Base-by-base conservation (phyloP, 2,797 vertebrate genomes). In the Centropyge bicolor region DNA sequence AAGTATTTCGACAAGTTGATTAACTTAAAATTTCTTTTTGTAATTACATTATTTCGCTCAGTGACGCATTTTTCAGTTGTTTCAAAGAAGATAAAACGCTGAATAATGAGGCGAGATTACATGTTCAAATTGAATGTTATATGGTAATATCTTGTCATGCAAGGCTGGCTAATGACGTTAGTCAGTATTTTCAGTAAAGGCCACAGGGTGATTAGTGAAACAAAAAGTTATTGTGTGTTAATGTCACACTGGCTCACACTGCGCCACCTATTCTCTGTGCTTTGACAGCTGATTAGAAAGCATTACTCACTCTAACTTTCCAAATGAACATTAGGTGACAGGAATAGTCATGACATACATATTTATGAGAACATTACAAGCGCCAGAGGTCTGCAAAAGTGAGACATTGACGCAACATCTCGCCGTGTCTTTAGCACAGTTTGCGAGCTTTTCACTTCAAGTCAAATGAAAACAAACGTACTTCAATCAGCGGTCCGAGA, bases 361-460 rank as follows among this genome's bases (percentile, higher is more conserved):
- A 92, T 92, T 90, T 13, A 92, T 92, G 83, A 90, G 84, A 88
- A 56, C 82, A 85, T 69, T 46, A 63, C 45, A 77, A 91, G 88
- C 88, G 71, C 54, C 75, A 48, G 56, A 81, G 80, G 78, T 86
- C 77, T 72, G 73, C 31, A 73, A 79, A 78, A 88, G 85, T 1
- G 55, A 82, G 80, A 82, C 69, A 74, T 3, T 75, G 57, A 78
- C 17, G 4, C 31, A 49, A 59, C 71, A 55, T 64, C 60, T 66
- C 74, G 13, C 6, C 51, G 20, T 16, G 35, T 57, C 64, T 78
- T 62, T 10, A 1, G 52, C 46, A 38, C 45, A 69, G 31, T 87
- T 86, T 76, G 73, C 61, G 27, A 72, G 38, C 31, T 72, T 81
- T 70, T 75, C 20, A 59, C 55, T 54, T 5, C 35, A 41, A 43